Evolutionary conservation across 2,113 vertebrate species (phyloP).

Genomic region (Oxygymnocypris stewartii): DNA sequence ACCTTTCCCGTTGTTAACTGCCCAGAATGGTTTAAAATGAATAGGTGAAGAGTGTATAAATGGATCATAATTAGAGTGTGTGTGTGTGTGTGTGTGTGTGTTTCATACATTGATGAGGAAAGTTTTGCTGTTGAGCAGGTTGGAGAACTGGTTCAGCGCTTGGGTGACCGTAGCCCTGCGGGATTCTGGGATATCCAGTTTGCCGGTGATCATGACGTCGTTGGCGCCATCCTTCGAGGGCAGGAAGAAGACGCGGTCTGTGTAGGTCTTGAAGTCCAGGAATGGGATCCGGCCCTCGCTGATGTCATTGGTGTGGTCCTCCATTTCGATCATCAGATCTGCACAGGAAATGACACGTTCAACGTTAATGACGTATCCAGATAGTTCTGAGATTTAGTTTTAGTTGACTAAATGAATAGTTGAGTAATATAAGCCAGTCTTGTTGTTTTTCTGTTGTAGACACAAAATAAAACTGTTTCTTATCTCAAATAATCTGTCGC

Average conservation of each 20-base stretch:
- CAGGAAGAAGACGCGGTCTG: conserved; percentile 93
- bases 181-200: conserved; percentile 86
- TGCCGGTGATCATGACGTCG: conserved; percentile 91
- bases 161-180: conserved; percentile 82
- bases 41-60: conserved; percentile 16
- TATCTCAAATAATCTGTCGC: not conserved
- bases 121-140: conserved; percentile 96
- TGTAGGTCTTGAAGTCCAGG: conserved; percentile 95
- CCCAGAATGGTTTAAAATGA: not conserved
- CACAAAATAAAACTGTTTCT: not conserved
- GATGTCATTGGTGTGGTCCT: conserved; percentile 92
- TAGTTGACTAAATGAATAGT: not conserved
- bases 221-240: conserved; percentile 91
- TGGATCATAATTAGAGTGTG: not conserved
- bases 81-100: not conserved
- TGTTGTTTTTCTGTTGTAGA: not conserved
- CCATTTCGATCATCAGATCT: conserved; percentile 99
- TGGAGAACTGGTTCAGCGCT: conserved; percentile 95
- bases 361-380: not conserved
- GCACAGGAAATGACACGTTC: not conserved
- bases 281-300: conserved; percentile 93
- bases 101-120: conserved; percentile 89
- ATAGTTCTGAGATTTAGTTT: not conserved
- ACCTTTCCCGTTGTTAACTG: not conserved
- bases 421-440: not conserved